A percentile compares a stretch with the other conserved stretches of the same genome.
Evolutionary conservation across 2,888 invertebrate species (phyloP).

Genomic region (Neuroscelio doddi): DNA sequence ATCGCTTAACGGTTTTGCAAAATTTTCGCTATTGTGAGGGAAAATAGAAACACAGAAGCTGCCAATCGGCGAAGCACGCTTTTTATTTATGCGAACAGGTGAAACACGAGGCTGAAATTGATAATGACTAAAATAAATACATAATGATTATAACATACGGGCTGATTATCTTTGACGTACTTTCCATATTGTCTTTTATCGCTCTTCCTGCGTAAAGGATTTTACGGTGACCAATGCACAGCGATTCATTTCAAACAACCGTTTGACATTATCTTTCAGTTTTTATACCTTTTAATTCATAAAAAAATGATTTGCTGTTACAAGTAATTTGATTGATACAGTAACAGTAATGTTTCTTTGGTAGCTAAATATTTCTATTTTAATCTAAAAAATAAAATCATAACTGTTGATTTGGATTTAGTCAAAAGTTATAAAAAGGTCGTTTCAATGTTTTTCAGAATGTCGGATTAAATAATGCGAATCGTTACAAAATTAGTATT

Average conservation of each 20-base stretch:
- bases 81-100: conserved; percentile 60
- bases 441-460: too few species aligned
- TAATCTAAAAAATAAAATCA: too few species aligned
- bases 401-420: too few species aligned
- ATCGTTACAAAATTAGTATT: too few species aligned
- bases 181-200: conserved; percentile 68
- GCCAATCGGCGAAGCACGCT: conserved; percentile 36
- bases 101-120: conserved; percentile 63
- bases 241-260: conserved; percentile 15
- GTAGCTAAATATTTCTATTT: too few species aligned
- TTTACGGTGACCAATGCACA: conserved; percentile 31
- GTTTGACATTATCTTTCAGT: too few species aligned
- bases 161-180: conserved; percentile 68
- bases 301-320: too few species aligned
- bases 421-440: too few species aligned
- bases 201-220: conserved; percentile 44
- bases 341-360: too few species aligned
- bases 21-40: background rate
- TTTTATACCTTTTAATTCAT: too few species aligned
- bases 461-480: too few species aligned
- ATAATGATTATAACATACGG: conserved; percentile 70
- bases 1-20: conserved; percentile 4
- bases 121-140: conserved; percentile 70
- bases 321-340: too few species aligned
- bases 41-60: conserved; percentile 35